Conservation (phyloP, 37 sponge, comb jelly and placozoan species). For the Dysidea cf. avara region DNA sequence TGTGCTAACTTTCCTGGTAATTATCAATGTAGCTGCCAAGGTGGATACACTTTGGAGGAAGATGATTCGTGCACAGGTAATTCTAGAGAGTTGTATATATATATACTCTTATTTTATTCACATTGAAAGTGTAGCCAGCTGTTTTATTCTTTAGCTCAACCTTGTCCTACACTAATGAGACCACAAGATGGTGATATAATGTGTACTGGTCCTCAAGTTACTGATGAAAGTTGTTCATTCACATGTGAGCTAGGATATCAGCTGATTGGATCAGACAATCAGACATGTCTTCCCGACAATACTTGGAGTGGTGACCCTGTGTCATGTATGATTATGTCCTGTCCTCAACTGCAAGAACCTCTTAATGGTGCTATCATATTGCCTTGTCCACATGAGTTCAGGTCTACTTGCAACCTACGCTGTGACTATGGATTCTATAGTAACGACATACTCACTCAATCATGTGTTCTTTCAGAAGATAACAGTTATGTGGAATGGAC, state of each 20-base stretch:
- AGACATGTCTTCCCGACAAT: slow-evolving; percentile 15
- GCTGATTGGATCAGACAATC: not conserved
- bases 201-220: slow-evolving; percentile 43
- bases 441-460: too few relatives aligned
- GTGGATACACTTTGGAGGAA: not conserved
- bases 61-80: slow-evolving; percentile 1
- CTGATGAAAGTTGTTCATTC: slow-evolving; percentile 28
- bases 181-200: slow-evolving; percentile 28
- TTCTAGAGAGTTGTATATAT: not conserved
- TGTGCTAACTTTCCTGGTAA: not conserved
- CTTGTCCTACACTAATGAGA: slow-evolving; percentile 18
- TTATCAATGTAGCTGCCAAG: not conserved
- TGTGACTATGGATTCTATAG: too few relatives aligned
- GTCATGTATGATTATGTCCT: not conserved
- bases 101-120: not conserved
- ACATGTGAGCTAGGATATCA: slow-evolving; percentile 26
- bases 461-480: too few relatives aligned
- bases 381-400: too few relatives aligned
- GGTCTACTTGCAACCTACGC: too few relatives aligned
- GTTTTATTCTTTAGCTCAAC: slow-evolving; percentile 12
- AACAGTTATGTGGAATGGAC: too few relatives aligned
- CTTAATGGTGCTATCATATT: too few relatives aligned
- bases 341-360: not conserved
- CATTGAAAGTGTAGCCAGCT: not conserved
- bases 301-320: slow-evolving; percentile 18